phyloP scores from a whole-genome alignment of 2,797 vertebrate species.

The Parotocinclus haroldoi region DNA sequence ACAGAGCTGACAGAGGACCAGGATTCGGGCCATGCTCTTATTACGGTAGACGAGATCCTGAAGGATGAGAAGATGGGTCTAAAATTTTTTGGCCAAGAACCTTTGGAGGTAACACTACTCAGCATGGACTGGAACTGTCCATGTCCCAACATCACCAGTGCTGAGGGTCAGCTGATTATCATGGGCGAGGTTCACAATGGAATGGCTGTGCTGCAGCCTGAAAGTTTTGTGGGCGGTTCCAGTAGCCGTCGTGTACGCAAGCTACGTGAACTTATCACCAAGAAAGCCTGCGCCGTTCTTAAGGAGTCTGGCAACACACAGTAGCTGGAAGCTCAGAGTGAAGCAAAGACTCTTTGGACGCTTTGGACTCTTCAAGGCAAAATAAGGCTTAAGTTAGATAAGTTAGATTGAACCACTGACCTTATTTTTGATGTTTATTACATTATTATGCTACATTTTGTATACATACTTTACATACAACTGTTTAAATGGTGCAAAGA shows the following conservation, averaged over 20 bases:
- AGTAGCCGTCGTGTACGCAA: constrained; percentile 84
- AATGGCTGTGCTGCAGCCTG: constrained; percentile 90
- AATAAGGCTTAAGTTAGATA: background rate
- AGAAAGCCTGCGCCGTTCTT: constrained; percentile 93
- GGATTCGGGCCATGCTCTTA: constrained; percentile 86
- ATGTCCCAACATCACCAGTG: constrained; percentile 86
- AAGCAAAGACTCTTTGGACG: background rate
- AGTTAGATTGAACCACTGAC: too few relatives aligned
- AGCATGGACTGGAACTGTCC: constrained; percentile 97
- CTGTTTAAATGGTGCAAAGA: too few relatives aligned
- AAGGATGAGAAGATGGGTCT: constrained; percentile 99
- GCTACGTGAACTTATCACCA: constrained; percentile 86
- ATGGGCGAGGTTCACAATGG: constrained; percentile 95
- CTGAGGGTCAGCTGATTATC: constrained; percentile 85
- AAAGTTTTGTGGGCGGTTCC: constrained; percentile 87
- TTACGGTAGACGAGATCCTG: constrained; percentile 92
- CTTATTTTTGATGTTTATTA: too few relatives aligned
- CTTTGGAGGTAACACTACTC: constrained; percentile 88
- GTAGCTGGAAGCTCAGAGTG: constrained; percentile 55
- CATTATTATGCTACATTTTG: too few relatives aligned
- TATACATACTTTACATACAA: too few relatives aligned
- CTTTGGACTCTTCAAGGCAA: constrained; percentile 16
- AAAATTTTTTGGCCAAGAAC: constrained; percentile 89
- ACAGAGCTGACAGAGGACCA: constrained; percentile 89
- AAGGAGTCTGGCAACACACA: constrained; percentile 84